Conservation (phyloP, 2,888 invertebrate species). For the Scotopteryx bipunctaria region DNA sequence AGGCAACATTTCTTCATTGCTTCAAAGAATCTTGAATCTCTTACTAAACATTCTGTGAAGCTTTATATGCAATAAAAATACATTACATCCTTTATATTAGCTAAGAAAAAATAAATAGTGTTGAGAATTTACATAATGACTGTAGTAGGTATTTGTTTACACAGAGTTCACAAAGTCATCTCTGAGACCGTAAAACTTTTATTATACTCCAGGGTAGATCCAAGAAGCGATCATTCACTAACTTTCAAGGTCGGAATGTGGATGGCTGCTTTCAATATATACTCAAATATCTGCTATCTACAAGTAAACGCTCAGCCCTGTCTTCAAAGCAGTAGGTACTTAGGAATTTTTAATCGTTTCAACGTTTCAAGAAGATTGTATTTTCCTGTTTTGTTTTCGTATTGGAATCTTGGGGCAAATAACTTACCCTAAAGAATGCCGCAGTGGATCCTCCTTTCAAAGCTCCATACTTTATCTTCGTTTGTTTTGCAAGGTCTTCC, state of each 20-base stretch:
- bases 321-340: too few species aligned
- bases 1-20: constrained; percentile 22
- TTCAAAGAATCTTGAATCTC: constrained; percentile 7
- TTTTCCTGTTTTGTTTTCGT: constrained; percentile 11
- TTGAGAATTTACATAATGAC: background rate
- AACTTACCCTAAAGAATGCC: constrained; percentile 94
- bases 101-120: background rate
- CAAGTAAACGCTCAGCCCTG: background rate
- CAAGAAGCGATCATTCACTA: constrained; percentile 27
- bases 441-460: constrained; percentile 96
- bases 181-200: constrained; percentile 24
- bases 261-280: constrained; percentile 11
- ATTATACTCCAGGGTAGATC: constrained; percentile 23
- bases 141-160: too few species aligned
- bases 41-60: background rate
- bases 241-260: constrained; percentile 27
- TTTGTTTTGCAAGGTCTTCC: constrained; percentile 97
- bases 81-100: too few species aligned
- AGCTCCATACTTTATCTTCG: constrained; percentile 98
- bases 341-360: constrained; percentile 11
- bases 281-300: background rate
- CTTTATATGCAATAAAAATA: constrained; percentile 6
- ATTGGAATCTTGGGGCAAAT: constrained; percentile 12
- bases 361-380: constrained; percentile 14
- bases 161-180: constrained; percentile 16